phyloP scores from a whole-genome alignment of 2,797 vertebrate genomes.

The Aphelocoma californica region DNA sequence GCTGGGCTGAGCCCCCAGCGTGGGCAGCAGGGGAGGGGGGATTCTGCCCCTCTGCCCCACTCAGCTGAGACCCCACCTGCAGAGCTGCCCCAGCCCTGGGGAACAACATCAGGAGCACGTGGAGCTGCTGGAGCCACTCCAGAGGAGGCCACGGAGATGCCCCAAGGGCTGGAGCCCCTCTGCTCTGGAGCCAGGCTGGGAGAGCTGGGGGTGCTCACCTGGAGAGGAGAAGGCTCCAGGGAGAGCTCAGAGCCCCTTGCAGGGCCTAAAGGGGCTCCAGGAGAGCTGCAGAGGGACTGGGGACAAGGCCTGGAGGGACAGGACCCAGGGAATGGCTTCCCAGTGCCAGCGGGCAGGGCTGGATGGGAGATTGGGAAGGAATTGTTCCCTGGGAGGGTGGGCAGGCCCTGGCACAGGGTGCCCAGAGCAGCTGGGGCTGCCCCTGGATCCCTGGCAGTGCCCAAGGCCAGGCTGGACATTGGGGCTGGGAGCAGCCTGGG shows the following conservation, averaged over 20 bases:
- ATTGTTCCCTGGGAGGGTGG: too few relatives aligned
- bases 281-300: neutral
- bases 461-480: neutral
- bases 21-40: neutral
- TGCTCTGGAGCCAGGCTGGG: neutral
- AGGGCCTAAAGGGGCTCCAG: neutral
- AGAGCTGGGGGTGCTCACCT: neutral
- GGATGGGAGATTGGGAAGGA: neutral
- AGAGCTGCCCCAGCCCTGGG: neutral
- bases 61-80: neutral
- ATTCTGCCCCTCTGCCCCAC: neutral
- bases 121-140: neutral
- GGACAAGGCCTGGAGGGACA: neutral
- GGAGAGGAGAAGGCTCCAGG: neutral
- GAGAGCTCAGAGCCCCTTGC: neutral
- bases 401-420: too few relatives aligned
- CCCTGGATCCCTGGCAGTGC: too few relatives aligned
- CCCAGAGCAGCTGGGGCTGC: too few relatives aligned
- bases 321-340: neutral
- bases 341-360: neutral
- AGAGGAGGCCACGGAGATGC: neutral
- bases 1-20: neutral
- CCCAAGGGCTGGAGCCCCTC: neutral
- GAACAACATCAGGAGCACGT: neutral
- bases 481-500: neutral